Evolutionary conservation across 2,113 vertebrate genomes (phyloP).

Genomic region (Manacus vitellinus): DNA sequence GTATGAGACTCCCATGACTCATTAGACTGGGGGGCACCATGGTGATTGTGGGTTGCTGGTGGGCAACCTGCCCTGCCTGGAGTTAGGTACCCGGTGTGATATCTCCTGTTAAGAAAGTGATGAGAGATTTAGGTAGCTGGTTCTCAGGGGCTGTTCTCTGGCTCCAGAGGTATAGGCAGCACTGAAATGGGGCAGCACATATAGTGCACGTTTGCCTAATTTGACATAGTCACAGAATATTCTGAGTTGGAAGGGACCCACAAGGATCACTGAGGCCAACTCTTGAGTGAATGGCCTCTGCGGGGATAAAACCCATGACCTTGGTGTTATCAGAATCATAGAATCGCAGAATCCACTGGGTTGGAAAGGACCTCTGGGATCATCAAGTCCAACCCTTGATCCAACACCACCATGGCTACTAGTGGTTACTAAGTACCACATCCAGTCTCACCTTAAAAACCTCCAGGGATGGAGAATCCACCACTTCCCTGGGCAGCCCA

Average conservation of each 20-base stretch:
- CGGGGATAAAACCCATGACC: background rate
- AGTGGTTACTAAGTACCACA: too few relatives aligned
- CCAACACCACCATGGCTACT: too few relatives aligned
- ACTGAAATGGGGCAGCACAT: background rate
- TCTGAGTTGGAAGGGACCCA: background rate
- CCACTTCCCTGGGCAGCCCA: too few relatives aligned
- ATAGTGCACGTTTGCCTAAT: accelerated
- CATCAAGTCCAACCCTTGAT: too few relatives aligned
- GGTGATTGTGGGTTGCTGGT: accelerated
- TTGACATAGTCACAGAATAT: background rate
- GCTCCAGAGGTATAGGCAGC: background rate
- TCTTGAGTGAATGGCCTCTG: background rate
- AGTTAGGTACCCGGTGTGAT: background rate
- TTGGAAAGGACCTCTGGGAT: too few relatives aligned
- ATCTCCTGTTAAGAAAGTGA: background rate
- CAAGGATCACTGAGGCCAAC: background rate
- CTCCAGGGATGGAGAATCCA: too few relatives aligned
- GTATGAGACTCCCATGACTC: background rate
- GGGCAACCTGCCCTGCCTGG: background rate
- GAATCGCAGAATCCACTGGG: too few relatives aligned
- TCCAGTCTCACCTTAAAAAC: too few relatives aligned
- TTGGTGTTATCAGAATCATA: background rate
- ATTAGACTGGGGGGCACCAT: accelerated
- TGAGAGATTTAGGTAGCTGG: conserved; percentile 21
- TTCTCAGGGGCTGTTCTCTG: background rate